Conservation (phyloP, 2,888 invertebrate genomes). For the Epiblema foenella region DNA sequence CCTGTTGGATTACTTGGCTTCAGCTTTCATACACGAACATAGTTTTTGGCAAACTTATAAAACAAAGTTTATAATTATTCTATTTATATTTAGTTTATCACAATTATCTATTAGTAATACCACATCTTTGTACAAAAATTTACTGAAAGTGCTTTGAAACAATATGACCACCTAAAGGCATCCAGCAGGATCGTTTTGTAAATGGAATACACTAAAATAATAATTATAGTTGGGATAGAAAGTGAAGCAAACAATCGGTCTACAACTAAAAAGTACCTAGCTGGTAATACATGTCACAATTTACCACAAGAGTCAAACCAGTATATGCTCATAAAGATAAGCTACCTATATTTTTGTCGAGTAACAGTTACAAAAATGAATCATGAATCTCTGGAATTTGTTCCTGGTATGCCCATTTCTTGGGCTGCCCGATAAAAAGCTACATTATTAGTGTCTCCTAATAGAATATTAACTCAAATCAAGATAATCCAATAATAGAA, state of each 20-base stretch:
- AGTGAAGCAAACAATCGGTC: slow-evolving; percentile 10
- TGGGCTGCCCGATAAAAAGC: neutral
- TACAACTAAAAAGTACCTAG: slow-evolving; percentile 10
- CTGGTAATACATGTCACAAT: neutral
- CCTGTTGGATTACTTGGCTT: slow-evolving; percentile 7
- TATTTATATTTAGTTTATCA: slow-evolving; percentile 5
- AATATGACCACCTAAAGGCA: neutral
- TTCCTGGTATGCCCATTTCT: neutral
- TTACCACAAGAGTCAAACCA: neutral
- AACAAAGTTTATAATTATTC: slow-evolving; percentile 9
- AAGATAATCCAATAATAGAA: neutral
- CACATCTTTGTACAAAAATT: slow-evolving; percentile 23
- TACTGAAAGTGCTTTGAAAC: slow-evolving; percentile 22
- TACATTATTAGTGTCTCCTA: neutral
- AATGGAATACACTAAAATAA: neutral
- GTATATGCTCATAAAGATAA: neutral
- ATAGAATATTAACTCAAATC: neutral
- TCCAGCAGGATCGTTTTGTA: neutral
- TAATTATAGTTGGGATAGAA: slow-evolving; percentile 1
- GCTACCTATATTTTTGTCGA: neutral
- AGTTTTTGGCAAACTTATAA: neutral
- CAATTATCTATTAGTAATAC: slow-evolving; percentile 21
- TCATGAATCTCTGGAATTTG: neutral
- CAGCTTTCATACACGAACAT: neutral
- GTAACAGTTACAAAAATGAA: neutral